These are phyloP conservation scores for Acanthurus tractus DNA, from an alignment of 2,797 vertebrate genomes.

Conservation along the genomic window DNA sequence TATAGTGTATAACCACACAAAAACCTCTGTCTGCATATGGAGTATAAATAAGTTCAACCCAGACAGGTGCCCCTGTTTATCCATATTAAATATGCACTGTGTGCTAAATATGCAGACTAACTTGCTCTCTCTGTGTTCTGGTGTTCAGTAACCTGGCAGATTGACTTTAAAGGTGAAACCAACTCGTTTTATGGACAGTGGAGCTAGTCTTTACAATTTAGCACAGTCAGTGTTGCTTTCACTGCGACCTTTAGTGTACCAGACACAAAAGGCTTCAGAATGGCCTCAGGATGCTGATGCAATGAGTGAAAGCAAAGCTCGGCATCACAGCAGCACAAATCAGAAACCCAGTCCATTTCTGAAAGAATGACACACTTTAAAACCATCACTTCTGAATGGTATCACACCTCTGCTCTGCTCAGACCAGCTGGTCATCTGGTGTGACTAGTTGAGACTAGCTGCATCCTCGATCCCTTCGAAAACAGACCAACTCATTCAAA, in stretches of 20 bases:
- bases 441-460: constrained; percentile 50
- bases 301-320: constrained; percentile 35
- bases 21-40: constrained; percentile 13
- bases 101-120: constrained; percentile 15
- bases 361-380: constrained; percentile 18
- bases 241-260: constrained; percentile 60
- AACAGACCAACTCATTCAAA: constrained; percentile 45
- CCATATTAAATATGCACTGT: not conserved
- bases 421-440: constrained; percentile 71
- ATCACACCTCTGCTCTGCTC: constrained; percentile 60
- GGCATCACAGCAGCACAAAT: constrained; percentile 30
- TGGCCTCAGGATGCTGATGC: constrained; percentile 35
- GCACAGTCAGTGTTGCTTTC: constrained; percentile 37
- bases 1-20: constrained; percentile 36
- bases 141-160: constrained; percentile 5
- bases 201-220: constrained; percentile 19
- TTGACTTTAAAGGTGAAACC: constrained; percentile 5
- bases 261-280: constrained; percentile 59
- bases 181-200: constrained; percentile 5
- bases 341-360: constrained; percentile 23
- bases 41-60: constrained; percentile 25
- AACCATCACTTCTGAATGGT: constrained; percentile 42
- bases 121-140: constrained; percentile 6
- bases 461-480: constrained; percentile 54
- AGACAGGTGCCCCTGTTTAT: constrained; percentile 16